phyloP scores from a whole-genome alignment of 2,113 vertebrate genomes.

The Danio rerio region DNA sequence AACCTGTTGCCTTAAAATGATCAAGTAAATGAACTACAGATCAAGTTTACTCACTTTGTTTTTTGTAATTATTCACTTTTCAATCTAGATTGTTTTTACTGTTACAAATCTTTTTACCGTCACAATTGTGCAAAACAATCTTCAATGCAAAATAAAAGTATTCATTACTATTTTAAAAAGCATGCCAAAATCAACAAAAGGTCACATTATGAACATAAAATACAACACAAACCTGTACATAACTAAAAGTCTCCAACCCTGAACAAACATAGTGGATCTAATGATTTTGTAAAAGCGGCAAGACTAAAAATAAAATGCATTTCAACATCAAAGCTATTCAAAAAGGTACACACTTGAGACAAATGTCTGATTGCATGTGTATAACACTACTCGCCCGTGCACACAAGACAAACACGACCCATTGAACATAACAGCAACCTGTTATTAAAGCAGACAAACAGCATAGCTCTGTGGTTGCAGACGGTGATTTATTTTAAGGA shows the following conservation, averaged over 20 bases:
- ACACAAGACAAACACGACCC: neutral
- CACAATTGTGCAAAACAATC: neutral
- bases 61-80: too few relatives aligned
- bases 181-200: neutral
- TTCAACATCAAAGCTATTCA: neutral
- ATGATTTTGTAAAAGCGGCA: neutral
- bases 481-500: neutral
- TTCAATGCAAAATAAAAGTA: neutral
- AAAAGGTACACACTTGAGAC: neutral
- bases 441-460: slow-evolving; percentile 2
- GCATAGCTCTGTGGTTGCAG: neutral
- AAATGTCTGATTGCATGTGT: neutral
- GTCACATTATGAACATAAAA: neutral
- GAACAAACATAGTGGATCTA: neutral
- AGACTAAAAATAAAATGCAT: neutral
- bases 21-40: too few relatives aligned
- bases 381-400: neutral
- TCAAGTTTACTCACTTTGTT: too few relatives aligned
- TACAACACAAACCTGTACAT: neutral
- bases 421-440: neutral
- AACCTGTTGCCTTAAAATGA: too few relatives aligned
- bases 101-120: neutral
- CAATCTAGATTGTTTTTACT: neutral
- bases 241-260: neutral
- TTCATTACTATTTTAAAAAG: too few relatives aligned